Percentiles rank a stretch among this genome's conserved stretches.
Evolutionary conservation across 2,113 vertebrate genomes (phyloP).

Genomic region (Oenanthe oenanthe): DNA sequence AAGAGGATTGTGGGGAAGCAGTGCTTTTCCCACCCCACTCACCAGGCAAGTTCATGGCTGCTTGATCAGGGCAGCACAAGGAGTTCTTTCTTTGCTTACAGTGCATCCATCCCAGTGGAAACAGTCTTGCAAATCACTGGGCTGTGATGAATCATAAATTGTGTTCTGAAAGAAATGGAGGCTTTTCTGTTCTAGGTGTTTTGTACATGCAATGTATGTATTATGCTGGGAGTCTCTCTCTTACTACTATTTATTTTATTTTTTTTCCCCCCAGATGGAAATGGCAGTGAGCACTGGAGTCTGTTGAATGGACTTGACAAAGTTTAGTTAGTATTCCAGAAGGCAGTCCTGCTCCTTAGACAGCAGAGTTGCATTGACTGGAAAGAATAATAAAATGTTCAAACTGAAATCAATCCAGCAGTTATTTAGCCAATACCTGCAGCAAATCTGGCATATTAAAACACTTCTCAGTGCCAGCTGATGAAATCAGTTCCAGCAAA

Average conservation of each 20-base stretch:
- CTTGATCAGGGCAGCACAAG: neutral
- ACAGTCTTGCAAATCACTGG: neutral
- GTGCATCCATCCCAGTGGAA: neutral
- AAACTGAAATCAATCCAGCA: constrained; percentile 51
- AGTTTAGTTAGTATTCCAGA: constrained; percentile 35
- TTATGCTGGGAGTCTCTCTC: neutral
- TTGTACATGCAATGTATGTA: neutral
- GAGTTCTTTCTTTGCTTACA: fast-evolving
- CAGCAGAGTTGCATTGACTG: neutral
- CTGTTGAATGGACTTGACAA: neutral
- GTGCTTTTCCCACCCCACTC: neutral
- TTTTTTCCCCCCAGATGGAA: neutral
- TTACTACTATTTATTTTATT: neutral
- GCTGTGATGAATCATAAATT: neutral
- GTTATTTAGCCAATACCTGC: constrained; percentile 65
- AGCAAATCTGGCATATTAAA: constrained; percentile 57
- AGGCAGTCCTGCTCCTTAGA: neutral
- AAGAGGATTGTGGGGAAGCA: neutral
- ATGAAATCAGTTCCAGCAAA: constrained; percentile 45
- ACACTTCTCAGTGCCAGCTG: constrained; percentile 33
- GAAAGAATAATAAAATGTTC: constrained; percentile 34
- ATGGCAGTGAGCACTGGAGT: neutral
- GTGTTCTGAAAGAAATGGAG: neutral
- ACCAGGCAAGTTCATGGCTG: fast-evolving
- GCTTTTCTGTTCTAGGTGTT: neutral